Conservation (phyloP, 2,888 invertebrate species). For the Eupithecia tripunctaria region DNA sequence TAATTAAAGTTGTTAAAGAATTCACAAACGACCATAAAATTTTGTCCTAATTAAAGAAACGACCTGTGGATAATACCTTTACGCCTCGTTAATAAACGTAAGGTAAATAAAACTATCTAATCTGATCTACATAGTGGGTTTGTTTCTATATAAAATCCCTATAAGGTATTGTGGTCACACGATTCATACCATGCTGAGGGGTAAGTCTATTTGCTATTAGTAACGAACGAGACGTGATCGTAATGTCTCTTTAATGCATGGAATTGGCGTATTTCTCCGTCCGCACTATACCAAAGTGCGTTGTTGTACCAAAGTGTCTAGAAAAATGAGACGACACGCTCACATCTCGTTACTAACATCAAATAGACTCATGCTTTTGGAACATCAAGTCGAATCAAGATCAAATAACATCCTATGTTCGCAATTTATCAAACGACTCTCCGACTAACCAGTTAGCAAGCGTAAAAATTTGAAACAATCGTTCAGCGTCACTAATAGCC, state of each 20-base stretch:
- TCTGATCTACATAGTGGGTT: background rate
- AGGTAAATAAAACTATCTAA: background rate
- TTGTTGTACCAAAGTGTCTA: no score
- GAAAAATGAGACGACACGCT: no score
- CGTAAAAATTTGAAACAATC: constrained; percentile 48
- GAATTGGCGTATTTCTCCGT: no score
- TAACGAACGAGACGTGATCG: no score
- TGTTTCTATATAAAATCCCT: background rate
- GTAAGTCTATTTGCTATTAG: no score
- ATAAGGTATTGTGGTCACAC: background rate
- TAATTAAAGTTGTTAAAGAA: constrained; percentile 35
- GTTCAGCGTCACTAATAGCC: constrained; percentile 60
- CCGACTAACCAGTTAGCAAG: constrained; percentile 28
- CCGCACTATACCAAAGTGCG: no score
- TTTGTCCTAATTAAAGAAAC: constrained; percentile 28
- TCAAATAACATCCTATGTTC: background rate
- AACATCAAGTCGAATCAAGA: background rate
- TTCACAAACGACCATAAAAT: constrained; percentile 28
- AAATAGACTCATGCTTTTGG: background rate
- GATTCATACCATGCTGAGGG: no score
- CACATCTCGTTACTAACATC: no score
- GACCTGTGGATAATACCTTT: constrained; percentile 17
- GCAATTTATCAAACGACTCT: constrained; percentile 19
- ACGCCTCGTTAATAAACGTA: background rate
- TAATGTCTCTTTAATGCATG: no score